Evolutionary conservation across 2,113 vertebrate species (phyloP).

Genomic region (Oryctolagus cuniculus): DNA sequence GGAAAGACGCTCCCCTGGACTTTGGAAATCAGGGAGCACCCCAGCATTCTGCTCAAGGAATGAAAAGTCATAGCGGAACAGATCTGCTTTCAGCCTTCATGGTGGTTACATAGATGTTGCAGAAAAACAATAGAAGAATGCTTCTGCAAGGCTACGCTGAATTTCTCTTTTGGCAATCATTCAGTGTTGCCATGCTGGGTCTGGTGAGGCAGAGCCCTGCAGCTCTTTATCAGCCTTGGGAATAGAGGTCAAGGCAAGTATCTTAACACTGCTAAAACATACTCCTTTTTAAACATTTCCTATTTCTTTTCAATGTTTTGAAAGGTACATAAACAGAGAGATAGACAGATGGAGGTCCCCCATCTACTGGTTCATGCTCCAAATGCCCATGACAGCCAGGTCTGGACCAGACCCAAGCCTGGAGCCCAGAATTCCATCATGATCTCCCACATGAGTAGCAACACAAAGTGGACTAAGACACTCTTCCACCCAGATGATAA

Average conservation of each 20-base stretch:
- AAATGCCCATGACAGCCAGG: no score
- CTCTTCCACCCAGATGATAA: background rate
- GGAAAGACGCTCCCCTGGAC: background rate
- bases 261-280: background rate
- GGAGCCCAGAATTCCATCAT: no score
- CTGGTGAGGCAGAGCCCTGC: background rate
- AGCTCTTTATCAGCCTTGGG: background rate
- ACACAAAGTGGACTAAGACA: background rate
- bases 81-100: background rate
- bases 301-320: no score
- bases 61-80: background rate
- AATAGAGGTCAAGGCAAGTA: background rate
- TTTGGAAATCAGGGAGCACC: conserved; percentile 1
- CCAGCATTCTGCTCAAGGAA: background rate
- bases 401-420: no score
- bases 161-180: background rate
- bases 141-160: background rate
- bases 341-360: no score
- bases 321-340: no score
- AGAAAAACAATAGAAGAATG: background rate
- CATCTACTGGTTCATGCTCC: no score
- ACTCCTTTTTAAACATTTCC: background rate
- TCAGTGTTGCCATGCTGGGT: background rate
- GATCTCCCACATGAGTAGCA: background rate
- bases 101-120: background rate